These are phyloP conservation scores for Brachyopa scutellaris DNA, from an alignment of 2,888 invertebrate species.

Conservation along the genomic window DNA sequence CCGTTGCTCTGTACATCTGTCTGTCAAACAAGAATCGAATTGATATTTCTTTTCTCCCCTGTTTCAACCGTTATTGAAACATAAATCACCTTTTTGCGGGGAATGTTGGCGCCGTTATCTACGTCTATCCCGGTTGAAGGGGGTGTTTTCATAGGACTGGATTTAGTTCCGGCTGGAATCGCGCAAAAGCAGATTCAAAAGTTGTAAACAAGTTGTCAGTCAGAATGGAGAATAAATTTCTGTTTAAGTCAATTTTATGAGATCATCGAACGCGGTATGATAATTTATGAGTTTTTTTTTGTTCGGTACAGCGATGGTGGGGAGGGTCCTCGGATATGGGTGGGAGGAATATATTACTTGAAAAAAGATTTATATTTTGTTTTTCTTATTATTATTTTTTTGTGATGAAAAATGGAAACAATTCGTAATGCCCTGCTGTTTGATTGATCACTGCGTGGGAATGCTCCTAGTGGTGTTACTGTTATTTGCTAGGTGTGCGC, in stretches of 20 bases:
- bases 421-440: constrained; percentile 18
- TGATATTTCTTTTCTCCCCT: no score
- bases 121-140: neutral
- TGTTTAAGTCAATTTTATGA: constrained; percentile 51
- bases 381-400: constrained; percentile 19
- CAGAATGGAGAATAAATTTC: constrained; percentile 42
- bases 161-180: neutral
- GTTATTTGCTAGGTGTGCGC: no score
- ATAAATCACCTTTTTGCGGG: constrained; percentile 52
- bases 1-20: neutral
- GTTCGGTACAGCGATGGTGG: neutral
- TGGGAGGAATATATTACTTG: neutral
- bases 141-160: no score
- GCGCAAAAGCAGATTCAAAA: constrained; percentile 27
- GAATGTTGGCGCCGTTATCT: constrained; percentile 35
- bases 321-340: no score
- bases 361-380: neutral
- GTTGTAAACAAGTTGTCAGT: constrained; percentile 67
- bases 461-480: neutral
- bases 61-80: constrained; percentile 15
- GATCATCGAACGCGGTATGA: constrained; percentile 31
- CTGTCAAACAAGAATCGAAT: constrained; percentile 34
- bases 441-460: constrained; percentile 25
- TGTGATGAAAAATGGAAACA: constrained; percentile 5
- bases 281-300: constrained; percentile 33